Conservation (phyloP, 2,888 invertebrate genomes). For the Stenolophus ochropezus region DNA sequence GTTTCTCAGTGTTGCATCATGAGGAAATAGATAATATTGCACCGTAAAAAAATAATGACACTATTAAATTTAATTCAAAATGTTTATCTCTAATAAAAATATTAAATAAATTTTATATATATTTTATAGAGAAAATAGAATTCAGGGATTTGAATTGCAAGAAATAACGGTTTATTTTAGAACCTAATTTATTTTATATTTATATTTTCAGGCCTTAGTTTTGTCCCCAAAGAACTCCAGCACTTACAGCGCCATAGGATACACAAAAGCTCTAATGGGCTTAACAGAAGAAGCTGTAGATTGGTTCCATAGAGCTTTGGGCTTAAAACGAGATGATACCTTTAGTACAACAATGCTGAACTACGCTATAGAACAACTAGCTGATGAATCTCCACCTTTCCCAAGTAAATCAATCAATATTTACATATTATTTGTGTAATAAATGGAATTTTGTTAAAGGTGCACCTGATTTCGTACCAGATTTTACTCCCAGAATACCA, state of each 20-base stretch:
- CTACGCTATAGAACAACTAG: conserved; percentile 83
- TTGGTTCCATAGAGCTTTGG: conserved; percentile 91
- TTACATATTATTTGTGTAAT: too few relatives aligned
- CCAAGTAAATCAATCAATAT: too few relatives aligned
- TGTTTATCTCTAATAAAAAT: too few relatives aligned
- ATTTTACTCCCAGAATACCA: conserved; percentile 65
- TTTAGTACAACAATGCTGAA: conserved; percentile 92
- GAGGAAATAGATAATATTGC: too few relatives aligned
- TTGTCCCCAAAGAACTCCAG: conserved; percentile 84
- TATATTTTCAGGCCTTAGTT: conserved; percentile 84
- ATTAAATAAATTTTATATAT: too few relatives aligned
- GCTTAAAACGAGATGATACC: conserved; percentile 90
- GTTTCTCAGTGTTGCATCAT: too few relatives aligned
- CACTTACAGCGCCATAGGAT: conserved; percentile 89
- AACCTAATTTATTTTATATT: too few relatives aligned
- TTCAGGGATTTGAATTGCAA: too few relatives aligned
- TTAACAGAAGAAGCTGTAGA: conserved; percentile 76
- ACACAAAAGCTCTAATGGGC: conserved; percentile 87
- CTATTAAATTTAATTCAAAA: too few relatives aligned
- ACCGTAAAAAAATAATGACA: too few relatives aligned
- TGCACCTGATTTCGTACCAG: conserved; percentile 73
- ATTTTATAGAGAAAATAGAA: too few relatives aligned
- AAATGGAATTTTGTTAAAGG: conserved; percentile 71
- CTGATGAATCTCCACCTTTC: conserved; percentile 77
- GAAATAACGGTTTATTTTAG: too few relatives aligned